phyloP scores from a whole-genome alignment of 2,113 vertebrate species.

The Oxyruncus cristatus region DNA sequence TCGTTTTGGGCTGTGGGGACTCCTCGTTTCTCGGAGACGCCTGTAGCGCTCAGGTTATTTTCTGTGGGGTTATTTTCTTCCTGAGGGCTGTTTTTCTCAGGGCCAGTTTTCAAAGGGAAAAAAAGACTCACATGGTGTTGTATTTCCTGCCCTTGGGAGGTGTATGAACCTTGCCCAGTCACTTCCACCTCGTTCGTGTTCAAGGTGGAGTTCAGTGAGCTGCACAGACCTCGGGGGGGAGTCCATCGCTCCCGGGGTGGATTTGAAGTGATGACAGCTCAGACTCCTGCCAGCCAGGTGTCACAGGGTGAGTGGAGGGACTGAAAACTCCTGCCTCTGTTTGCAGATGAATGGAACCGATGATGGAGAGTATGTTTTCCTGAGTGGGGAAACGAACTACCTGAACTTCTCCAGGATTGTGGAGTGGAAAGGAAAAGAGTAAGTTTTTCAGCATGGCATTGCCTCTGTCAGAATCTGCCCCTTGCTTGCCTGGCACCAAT shows the following conservation, averaged over 20 bases:
- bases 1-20: not conserved
- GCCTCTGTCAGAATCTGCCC: not conserved
- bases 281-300: not conserved
- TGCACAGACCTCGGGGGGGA: not conserved
- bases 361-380: constrained; percentile 89
- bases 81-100: not conserved
- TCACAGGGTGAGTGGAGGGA: not conserved
- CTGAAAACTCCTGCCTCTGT: not conserved
- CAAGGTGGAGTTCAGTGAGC: not conserved
- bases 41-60: not conserved
- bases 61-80: not conserved
- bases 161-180: not conserved
- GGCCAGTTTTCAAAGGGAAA: not conserved
- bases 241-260: not conserved
- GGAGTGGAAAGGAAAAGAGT: constrained; percentile 89
- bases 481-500: not conserved
- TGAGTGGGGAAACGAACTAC: constrained; percentile 84
- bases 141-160: not conserved
- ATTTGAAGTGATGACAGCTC: not conserved
- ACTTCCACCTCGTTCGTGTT: not conserved
- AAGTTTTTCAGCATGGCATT: not conserved
- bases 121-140: not conserved
- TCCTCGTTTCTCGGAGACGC: not conserved
- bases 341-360: constrained; percentile 87
- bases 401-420: constrained; percentile 88